Percentiles rank a stretch among this genome's conserved stretches.
Conservation (phyloP, 2,113 vertebrate species). For the Charadrius vociferus region DNA sequence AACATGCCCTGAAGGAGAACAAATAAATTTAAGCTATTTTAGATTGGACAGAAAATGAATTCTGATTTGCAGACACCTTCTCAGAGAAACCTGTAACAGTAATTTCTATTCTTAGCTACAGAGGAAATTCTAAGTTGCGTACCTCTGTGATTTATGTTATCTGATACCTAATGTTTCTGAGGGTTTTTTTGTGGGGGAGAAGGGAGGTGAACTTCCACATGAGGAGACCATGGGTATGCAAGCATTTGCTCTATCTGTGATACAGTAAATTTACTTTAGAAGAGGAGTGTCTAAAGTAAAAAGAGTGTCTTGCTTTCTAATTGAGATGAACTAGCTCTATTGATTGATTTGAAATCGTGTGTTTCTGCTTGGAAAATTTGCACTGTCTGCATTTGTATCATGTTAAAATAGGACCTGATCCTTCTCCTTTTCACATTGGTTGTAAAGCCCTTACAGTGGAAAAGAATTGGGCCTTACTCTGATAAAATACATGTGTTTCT, state of each 20-base stretch:
- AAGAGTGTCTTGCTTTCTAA: background rate
- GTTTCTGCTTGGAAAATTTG: background rate
- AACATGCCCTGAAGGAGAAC: background rate
- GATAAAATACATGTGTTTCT: background rate
- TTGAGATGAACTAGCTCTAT: background rate
- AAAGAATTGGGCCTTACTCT: background rate
- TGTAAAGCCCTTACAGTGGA: background rate
- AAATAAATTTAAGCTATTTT: slow-evolving; percentile 7
- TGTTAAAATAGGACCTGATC: background rate
- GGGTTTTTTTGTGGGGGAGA: background rate
- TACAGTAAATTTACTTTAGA: background rate
- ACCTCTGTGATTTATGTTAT: background rate
- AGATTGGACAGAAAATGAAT: background rate
- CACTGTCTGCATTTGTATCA: background rate
- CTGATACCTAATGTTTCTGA: slow-evolving; percentile 7
- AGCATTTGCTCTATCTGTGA: background rate
- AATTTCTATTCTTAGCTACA: slow-evolving; percentile 24
- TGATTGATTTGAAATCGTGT: background rate
- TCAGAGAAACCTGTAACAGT: background rate
- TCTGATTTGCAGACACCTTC: background rate
- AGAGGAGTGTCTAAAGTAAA: background rate
- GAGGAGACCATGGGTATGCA: background rate
- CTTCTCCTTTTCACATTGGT: background rate
- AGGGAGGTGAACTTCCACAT: background rate
- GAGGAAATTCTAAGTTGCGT: background rate